A percentile compares a stretch with the other conserved stretches of the same genome.
These are phyloP conservation scores for Rotaria macrura DNA, from an alignment of 2,888 invertebrate genomes.

Conservation along the genomic window DNA sequence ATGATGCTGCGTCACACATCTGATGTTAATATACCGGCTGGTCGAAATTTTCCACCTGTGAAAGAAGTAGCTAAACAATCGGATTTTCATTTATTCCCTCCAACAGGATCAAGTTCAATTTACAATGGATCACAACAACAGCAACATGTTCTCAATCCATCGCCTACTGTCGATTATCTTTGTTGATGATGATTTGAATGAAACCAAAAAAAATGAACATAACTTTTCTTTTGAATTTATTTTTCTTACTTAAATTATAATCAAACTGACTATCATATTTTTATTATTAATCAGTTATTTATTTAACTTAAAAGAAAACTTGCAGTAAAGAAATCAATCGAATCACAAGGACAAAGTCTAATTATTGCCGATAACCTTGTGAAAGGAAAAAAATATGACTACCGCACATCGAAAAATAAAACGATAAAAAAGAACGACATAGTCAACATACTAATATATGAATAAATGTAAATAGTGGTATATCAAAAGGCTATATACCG, in stretches of 20 bases:
- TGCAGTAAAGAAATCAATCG: not conserved
- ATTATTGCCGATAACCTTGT: too few relatives aligned
- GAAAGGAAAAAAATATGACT: too few relatives aligned
- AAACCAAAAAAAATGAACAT: not conserved
- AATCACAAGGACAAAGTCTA: too few relatives aligned
- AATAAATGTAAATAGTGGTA: not conserved
- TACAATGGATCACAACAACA: not conserved
- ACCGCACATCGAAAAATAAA: too few relatives aligned
- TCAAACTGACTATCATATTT: not conserved
- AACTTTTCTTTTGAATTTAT: not conserved
- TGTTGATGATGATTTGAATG: not conserved
- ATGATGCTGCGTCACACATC: slow-evolving; percentile 31
- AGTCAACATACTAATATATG: too few relatives aligned
- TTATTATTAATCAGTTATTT: not conserved
- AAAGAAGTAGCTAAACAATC: slow-evolving; percentile 20
- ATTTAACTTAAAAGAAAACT: not conserved
- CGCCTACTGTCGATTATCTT: not conserved
- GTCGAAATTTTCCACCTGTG: slow-evolving; percentile 25
- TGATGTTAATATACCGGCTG: slow-evolving; percentile 26
- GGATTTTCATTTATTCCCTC: not conserved
- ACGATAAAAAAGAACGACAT: too few relatives aligned
- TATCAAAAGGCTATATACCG: not conserved
- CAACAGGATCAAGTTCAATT: not conserved
- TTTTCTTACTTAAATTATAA: not conserved
- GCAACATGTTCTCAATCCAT: not conserved